Conservation (phyloP, 1,140 invertebrate genomes). For the Bombus turneri region DNA sequence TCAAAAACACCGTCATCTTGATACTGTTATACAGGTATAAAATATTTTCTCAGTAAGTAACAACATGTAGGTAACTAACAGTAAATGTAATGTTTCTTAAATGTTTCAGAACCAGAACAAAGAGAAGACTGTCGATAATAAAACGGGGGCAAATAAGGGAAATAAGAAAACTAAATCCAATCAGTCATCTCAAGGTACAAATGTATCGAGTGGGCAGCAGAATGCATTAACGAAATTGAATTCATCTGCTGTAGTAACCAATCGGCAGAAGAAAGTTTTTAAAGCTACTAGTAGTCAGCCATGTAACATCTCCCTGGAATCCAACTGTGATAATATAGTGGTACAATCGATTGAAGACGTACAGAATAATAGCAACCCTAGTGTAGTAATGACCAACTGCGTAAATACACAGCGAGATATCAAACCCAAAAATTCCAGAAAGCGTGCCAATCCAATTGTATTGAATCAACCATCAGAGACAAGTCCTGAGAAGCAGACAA, state of each 20-base stretch:
- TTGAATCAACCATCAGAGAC: constrained; percentile 69
- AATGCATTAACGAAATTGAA: constrained; percentile 59
- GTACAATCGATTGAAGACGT: constrained; percentile 72
- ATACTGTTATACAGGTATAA: constrained; percentile 67
- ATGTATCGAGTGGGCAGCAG: constrained; percentile 60
- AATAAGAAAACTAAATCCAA: constrained; percentile 75
- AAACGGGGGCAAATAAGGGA: constrained; percentile 64
- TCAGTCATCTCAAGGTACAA: constrained; percentile 76
- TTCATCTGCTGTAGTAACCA: constrained; percentile 55
- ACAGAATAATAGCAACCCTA: constrained; percentile 63
- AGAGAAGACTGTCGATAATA: constrained; percentile 75
- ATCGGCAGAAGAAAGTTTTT: constrained; percentile 73
- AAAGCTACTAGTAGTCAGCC: constrained; percentile 70
- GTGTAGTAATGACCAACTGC: constrained; percentile 57
- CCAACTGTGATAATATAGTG: constrained; percentile 81
- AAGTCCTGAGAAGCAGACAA: constrained; percentile 79
- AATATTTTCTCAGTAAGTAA: neutral
- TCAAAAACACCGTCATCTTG: constrained; percentile 83
- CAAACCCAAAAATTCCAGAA: constrained; percentile 76
- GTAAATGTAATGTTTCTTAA: neutral
- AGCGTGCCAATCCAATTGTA: constrained; percentile 73
- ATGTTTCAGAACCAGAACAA: constrained; percentile 72
- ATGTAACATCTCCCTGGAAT: constrained; percentile 75
- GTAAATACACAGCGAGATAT: constrained; percentile 62
- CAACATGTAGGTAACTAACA: neutral